phyloP scores from a whole-genome alignment of 2,888 invertebrate species.

The Myopa tessellatipennis region DNA sequence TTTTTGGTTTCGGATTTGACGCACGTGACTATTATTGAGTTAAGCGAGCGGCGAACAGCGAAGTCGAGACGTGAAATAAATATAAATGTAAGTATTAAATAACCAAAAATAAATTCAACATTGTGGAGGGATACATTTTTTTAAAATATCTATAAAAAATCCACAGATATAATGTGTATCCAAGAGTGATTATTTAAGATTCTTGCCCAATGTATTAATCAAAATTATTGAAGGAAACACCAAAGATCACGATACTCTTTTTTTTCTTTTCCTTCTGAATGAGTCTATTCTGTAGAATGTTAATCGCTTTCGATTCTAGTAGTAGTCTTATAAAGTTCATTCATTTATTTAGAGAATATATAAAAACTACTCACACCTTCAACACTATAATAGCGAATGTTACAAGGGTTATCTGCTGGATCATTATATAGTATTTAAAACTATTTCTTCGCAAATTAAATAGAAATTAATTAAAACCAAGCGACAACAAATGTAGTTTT shows the following conservation, averaged over 20 bases:
- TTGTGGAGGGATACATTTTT: too few species aligned
- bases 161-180: too few species aligned
- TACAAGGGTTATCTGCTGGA: neutral
- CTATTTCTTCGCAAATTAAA: neutral
- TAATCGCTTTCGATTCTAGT: too few species aligned
- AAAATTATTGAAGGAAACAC: too few species aligned
- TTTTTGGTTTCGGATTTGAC: neutral
- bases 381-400: neutral
- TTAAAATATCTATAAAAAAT: too few species aligned
- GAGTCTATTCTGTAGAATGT: too few species aligned
- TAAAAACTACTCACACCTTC: neutral
- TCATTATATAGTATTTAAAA: too few species aligned
- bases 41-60: neutral
- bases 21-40: neutral
- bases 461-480: neutral
- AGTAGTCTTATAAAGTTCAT: too few species aligned
- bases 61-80: conserved; percentile 12
- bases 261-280: neutral
- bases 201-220: too few species aligned
- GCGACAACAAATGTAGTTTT: conserved; percentile 39
- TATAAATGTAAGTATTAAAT: conserved; percentile 23
- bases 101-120: too few species aligned
- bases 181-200: too few species aligned
- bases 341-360: too few species aligned
- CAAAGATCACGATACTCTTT: conserved; percentile 12